Conservation (phyloP, 2,888 invertebrate genomes). For the Epistrophe eligans region DNA sequence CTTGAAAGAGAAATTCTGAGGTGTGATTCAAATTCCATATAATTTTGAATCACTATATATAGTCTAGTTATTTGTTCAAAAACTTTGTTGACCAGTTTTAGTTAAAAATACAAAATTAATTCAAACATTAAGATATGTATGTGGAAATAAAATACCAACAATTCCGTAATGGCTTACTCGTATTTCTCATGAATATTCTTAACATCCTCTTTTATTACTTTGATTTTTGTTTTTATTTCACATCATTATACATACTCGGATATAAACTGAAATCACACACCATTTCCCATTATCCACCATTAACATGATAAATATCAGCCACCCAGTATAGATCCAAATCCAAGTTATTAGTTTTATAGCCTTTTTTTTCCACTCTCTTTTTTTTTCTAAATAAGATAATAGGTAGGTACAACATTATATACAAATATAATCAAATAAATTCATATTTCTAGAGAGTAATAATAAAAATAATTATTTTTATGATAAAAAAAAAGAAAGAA, state of each 20-base stretch:
- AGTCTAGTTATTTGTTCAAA: not conserved
- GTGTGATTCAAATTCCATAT: too few relatives aligned
- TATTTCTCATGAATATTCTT: not conserved
- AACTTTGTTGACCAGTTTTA: not conserved
- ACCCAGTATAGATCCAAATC: constrained; percentile 55
- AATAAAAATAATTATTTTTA: constrained; percentile 69
- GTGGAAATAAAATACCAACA: not conserved
- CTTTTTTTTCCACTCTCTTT: constrained; percentile 33
- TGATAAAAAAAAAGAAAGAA: constrained; percentile 47
- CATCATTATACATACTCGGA: not conserved
- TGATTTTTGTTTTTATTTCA: constrained; percentile 15
- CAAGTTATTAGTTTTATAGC: constrained; percentile 63
- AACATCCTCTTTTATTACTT: constrained; percentile 7
- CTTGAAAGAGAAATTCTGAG: too few relatives aligned
- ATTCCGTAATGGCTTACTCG: not conserved
- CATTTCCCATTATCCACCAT: constrained; percentile 15
- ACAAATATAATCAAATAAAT: constrained; percentile 69
- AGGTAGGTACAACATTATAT: constrained; percentile 1
- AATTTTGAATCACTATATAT: too few relatives aligned
- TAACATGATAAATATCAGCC: constrained; percentile 49
- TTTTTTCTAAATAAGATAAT: constrained; percentile 53
- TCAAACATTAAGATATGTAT: not conserved
- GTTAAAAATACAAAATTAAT: not conserved
- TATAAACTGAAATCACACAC: constrained; percentile 5
- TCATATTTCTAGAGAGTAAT: constrained; percentile 59